Evolutionary conservation across 2,113 vertebrate genomes (phyloP).

Genomic region (Dissostichus mawsoni): DNA sequence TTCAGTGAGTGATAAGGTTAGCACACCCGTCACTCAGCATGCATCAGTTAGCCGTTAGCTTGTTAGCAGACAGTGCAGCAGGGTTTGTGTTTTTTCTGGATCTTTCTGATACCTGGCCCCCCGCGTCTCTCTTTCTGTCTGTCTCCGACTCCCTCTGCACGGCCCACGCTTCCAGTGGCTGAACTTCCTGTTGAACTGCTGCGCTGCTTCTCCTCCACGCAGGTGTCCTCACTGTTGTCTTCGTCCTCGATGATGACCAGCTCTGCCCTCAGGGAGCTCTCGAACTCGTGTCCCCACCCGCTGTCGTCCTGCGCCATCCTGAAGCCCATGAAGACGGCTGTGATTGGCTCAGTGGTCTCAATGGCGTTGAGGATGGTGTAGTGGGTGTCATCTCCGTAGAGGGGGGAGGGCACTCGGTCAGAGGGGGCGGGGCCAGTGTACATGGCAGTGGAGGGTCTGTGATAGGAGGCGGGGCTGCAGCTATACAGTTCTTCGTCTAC

Average conservation of each 20-base stretch:
- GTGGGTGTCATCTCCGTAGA: conserved; percentile 35
- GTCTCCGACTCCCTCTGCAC: conserved; percentile 60
- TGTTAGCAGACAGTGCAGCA: conserved; percentile 63
- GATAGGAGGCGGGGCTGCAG: background rate
- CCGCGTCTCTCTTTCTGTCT: conserved; percentile 34
- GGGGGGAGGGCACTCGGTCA: conserved; percentile 43
- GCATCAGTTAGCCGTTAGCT: background rate
- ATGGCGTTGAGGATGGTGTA: conserved; percentile 82
- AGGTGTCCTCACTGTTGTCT: conserved; percentile 41
- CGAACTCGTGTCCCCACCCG: conserved; percentile 73
- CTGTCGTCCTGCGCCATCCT: conserved; percentile 83
- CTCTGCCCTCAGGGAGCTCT: conserved; percentile 89
- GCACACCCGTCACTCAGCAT: background rate
- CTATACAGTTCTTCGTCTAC: conserved; percentile 45
- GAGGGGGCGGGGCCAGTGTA: conserved; percentile 8
- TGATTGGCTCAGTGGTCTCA: conserved; percentile 88
- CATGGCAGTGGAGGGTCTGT: background rate
- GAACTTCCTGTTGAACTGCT: conserved; percentile 60
- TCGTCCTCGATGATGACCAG: conserved; percentile 88
- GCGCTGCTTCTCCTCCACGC: conserved; percentile 59
- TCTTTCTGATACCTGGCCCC: conserved; percentile 85
- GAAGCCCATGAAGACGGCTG: conserved; percentile 95
- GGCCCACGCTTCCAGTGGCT: conserved; percentile 78
- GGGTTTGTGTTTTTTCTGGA: conserved; percentile 75
- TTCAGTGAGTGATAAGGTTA: background rate